These are phyloP conservation scores for Ophiodon elongatus DNA, from an alignment of 2,113 vertebrate genomes.

Conservation along the genomic window DNA sequence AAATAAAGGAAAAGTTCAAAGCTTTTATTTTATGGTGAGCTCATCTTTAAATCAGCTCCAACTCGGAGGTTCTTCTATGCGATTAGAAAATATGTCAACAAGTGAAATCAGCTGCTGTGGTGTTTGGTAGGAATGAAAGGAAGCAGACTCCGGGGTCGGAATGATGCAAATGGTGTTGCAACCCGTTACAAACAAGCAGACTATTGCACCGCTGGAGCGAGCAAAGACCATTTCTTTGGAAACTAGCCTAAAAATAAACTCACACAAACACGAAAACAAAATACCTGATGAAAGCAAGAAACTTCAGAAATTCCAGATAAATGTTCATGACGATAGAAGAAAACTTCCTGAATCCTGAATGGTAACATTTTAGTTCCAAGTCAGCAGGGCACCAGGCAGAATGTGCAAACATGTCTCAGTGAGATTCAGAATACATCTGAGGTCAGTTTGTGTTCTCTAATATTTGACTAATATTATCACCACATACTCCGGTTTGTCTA, in stretches of 20 bases:
- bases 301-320: background rate
- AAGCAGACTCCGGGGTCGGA: background rate
- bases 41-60: constrained; percentile 1
- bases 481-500: background rate
- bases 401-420: background rate
- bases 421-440: background rate
- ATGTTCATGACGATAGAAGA: too few relatives aligned
- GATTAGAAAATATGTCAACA: background rate
- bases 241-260: background rate
- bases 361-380: background rate
- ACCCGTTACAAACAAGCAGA: too few relatives aligned
- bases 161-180: constrained; percentile 2
- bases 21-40: background rate
- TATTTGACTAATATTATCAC: background rate
- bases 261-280: too few relatives aligned
- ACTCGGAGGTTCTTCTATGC: background rate
- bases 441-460: constrained; percentile 6
- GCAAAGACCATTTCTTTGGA: background rate
- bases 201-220: too few relatives aligned
- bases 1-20: background rate
- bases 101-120: background rate
- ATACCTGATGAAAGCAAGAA: background rate
- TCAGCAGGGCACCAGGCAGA: background rate
- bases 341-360: too few relatives aligned
- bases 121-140: background rate